Conservation (phyloP, 2,888 invertebrate species). For the Gisinianus flammeolus region DNA sequence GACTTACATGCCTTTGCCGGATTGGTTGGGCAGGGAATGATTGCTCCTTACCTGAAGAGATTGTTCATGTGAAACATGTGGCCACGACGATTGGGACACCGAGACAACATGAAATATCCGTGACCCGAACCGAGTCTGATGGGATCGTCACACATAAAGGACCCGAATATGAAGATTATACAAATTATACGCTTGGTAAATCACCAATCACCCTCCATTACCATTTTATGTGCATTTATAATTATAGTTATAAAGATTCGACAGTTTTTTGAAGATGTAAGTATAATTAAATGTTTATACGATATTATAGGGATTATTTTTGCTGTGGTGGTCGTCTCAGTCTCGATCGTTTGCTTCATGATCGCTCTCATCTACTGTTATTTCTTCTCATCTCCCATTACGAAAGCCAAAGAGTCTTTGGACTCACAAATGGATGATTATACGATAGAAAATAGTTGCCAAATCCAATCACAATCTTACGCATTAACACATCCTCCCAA, state of each 20-base stretch:
- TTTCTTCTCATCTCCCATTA: conserved; percentile 23
- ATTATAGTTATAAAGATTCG: neutral
- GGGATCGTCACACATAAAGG: conserved; percentile 16
- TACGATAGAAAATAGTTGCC: neutral
- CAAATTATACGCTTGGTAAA: conserved; percentile 24
- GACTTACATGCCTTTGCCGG: conserved; percentile 47
- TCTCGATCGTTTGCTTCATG: conserved; percentile 31
- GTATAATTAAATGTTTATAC: no score
- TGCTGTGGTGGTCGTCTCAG: conserved; percentile 32
- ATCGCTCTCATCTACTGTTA: conserved; percentile 38
- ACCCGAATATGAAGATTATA: conserved; percentile 15
- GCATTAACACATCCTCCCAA: neutral
- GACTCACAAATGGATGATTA: conserved; percentile 29
- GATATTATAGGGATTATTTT: conserved; percentile 22
- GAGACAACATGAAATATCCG: conserved; percentile 24
- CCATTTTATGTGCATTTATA: neutral
- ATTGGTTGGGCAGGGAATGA: conserved; percentile 24
- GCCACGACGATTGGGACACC: neutral
- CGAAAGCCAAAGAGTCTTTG: conserved; percentile 27
- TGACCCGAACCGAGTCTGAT: conserved; percentile 18
- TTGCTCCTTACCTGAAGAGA: conserved; percentile 21
- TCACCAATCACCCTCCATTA: neutral
- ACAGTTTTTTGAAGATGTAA: neutral
- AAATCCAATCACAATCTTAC: neutral
- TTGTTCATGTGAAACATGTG: neutral